Conservation (phyloP, 2,888 invertebrate species). For the Phaonia tiefii region DNA sequence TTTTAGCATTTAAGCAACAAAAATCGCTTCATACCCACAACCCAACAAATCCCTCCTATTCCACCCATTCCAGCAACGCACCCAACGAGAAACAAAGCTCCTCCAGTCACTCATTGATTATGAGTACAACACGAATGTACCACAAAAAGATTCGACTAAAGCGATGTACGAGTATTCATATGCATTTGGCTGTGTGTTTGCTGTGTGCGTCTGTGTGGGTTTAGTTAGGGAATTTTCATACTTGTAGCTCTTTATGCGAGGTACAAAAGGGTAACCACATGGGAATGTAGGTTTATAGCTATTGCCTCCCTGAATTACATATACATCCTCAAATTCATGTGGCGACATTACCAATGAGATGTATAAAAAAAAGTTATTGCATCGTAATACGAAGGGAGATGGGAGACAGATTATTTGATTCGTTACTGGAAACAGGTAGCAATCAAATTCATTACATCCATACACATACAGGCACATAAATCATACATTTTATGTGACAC, state of each 20-base stretch:
- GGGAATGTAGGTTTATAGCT: constrained; percentile 51
- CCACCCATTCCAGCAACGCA: too few relatives aligned
- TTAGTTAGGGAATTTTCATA: constrained; percentile 32
- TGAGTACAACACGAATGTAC: constrained; percentile 10
- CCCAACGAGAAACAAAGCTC: constrained; percentile 26
- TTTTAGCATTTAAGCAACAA: constrained; percentile 62
- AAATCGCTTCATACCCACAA: constrained; percentile 59
- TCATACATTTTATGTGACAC: constrained; percentile 18
- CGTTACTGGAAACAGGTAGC: constrained; percentile 67
- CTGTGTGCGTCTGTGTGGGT: constrained; percentile 1
- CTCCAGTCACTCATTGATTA: constrained; percentile 53
- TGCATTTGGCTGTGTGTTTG: constrained; percentile 11
- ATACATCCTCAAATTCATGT: too few relatives aligned
- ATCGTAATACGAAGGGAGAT: neutral
- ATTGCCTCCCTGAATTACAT: constrained; percentile 10
- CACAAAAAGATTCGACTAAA: too few relatives aligned
- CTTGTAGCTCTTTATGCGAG: constrained; percentile 22
- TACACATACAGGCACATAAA: constrained; percentile 8
- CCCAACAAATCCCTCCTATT: constrained; percentile 30
- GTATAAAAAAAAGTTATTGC: constrained; percentile 8
- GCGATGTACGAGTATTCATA: neutral
- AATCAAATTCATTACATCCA: constrained; percentile 68
- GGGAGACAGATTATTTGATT: constrained; percentile 54
- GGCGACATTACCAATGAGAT: constrained; percentile 13
- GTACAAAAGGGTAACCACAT: constrained; percentile 44